Conservation (phyloP, 2,888 invertebrate species). For the Trachelus iudaicus region DNA sequence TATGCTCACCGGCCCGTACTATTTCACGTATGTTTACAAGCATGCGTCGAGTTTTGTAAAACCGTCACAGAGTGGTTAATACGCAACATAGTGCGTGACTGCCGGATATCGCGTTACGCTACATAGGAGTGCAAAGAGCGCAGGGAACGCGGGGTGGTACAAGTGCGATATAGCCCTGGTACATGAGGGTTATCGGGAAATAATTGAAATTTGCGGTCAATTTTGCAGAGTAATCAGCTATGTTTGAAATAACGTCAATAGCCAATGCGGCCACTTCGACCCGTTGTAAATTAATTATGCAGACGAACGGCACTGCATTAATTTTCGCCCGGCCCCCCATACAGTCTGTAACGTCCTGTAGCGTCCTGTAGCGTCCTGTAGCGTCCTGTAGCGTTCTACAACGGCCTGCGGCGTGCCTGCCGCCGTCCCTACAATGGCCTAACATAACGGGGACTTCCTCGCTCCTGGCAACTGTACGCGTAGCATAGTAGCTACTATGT, state of each 20-base stretch:
- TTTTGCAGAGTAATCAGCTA: constrained; percentile 57
- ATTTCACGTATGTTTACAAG: too few relatives aligned
- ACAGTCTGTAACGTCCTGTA: too few relatives aligned
- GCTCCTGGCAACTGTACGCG: too few relatives aligned
- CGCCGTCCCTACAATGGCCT: too few relatives aligned
- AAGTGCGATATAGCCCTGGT: not conserved
- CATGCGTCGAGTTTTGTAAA: too few relatives aligned
- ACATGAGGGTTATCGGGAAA: constrained; percentile 51
- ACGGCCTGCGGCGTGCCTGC: too few relatives aligned
- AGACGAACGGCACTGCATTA: constrained; percentile 54
- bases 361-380: too few relatives aligned
- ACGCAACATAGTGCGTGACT: constrained; percentile 35
- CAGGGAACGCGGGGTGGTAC: not conserved
- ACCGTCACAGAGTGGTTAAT: constrained; percentile 13
- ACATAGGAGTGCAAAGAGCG: not conserved
- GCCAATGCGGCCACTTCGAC: constrained; percentile 37
- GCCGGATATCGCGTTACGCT: constrained; percentile 30
- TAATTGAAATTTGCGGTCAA: constrained; percentile 62
- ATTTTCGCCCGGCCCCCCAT: constrained; percentile 38
- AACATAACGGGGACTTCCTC: too few relatives aligned
- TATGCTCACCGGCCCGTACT: too few relatives aligned
- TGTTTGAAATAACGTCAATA: constrained; percentile 57
- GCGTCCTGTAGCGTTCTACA: too few relatives aligned
- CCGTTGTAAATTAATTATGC: constrained; percentile 59
- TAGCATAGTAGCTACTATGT: too few relatives aligned